Base-by-base conservation (phyloP, 1,140 invertebrate genomes). In the Panulirus ornatus region DNA sequence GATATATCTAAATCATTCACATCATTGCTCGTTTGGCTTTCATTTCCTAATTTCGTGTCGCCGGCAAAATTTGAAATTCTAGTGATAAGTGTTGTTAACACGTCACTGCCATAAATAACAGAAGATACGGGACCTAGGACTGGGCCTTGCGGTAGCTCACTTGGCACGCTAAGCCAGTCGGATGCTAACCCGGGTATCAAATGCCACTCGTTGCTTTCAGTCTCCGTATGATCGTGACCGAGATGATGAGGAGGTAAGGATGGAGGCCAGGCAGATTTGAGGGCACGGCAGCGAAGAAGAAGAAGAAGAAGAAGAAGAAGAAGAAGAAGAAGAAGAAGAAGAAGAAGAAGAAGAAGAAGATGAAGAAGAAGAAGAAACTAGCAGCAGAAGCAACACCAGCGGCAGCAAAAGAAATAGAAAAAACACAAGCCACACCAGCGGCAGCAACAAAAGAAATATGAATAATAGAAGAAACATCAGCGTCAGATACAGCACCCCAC, bases 41-140 rank as follows among this genome's bases (percentile, higher is more conserved):
- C n/a, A n/a, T n/a, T n/a, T n/a, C n/a, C n/a, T n/a, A n/a, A n/a
- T n/a, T n/a, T n/a, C n/a, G n/a, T n/a, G n/a, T n/a, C n/a, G n/a
- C n/a, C n/a, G n/a, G n/a, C n/a, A n/a, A n/a, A n/a, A n/a, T n/a
- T n/a, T n/a, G n/a, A n/a, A n/a, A n/a, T n/a, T n/a, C n/a, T n/a
- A n/a, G n/a, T n/a, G n/a, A n/a, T n/a, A n/a, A n/a, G n/a, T n/a
- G n/a, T n/a, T n/a, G n/a, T n/a, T n/a, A n/a, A n/a, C n/a, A n/a
- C n/a, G n/a, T 71, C 70, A 73, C 70, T 38, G 34, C 70, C 42
- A 38, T 73, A 38, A n/a, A 73, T 38, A n/a, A 36, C 36, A 73
- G 34, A 9, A n/a, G 9, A 30, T 70, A 6, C 42, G 70, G 36
- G 16, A 73, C n/a, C n/a, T n/a, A n/a, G n/a, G n/a, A n/a, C n/a